Evolutionary conservation across 2,797 vertebrate genomes (phyloP), one percentile per base, ranked within the genome.

Genomic region (Nasua narica): DNA sequence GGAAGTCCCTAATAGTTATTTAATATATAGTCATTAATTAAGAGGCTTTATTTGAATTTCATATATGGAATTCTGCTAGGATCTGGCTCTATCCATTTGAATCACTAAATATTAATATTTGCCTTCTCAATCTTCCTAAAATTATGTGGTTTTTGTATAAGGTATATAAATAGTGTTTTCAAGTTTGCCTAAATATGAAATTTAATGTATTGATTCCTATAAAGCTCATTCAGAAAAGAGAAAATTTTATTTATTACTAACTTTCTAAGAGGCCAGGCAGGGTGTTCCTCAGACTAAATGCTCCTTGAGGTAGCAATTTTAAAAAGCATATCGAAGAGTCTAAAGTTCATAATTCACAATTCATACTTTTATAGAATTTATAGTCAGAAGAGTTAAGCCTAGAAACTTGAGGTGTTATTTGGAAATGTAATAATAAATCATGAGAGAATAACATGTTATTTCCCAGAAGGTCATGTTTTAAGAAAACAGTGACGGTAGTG

Each of bases 381-480:
- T 72, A 94, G 70, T 52, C 23, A 74, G 70, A 67, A 87, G 11
- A 94, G 50, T 78, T 77, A 94, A 97, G 46, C 5, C 32, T 62
- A 84, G 43, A 97, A 96, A 96, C n/a, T 89, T 84, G 35, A 96
- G 65, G 37, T 91, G 32, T 37, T 94, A 86, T 14, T 48, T 81
- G 72, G 23, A 82, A 96, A 91, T 78, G 6, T 15, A 82, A 91
- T 72, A 84, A 85, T 95, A 89, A 96, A 92, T 96, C 83, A 89
- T n/a, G 27, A 87, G 3, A 18, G 15, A 19, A 62, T 65, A 86
- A 69, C 3, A 69, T 82, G 25, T n/a, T 89, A 88, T 87, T 89
- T 94, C 70, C 52, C 58, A 96, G 81, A 94, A 94, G 37, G 46
- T 87, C 16, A 72, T 67, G 11, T 37, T 97, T 87, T 95, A 92